These are phyloP conservation scores for Perccottus glenii DNA, from an alignment of 2,113 vertebrate genomes.

Conservation along the genomic window DNA sequence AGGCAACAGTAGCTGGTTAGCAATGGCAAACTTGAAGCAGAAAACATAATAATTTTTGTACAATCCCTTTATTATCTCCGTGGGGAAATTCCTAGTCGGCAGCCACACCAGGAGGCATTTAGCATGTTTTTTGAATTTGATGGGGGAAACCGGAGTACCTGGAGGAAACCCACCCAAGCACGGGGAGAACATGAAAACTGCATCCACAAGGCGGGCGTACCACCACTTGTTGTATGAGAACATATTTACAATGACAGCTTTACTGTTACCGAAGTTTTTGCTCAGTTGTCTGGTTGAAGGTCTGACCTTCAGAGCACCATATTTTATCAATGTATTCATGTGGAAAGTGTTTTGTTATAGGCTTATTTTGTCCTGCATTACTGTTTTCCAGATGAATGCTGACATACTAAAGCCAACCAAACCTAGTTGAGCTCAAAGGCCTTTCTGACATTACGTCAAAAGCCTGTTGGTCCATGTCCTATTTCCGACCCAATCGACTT, in stretches of 20 bases:
- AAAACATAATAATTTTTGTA: conserved; percentile 27
- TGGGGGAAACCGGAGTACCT: too few species aligned
- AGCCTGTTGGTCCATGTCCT: conserved; percentile 49
- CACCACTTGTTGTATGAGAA: conserved; percentile 33
- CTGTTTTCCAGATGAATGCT: conserved; percentile 8
- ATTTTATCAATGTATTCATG: not conserved
- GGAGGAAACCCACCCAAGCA: too few species aligned
- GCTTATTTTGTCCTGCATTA: not conserved
- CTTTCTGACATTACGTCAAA: conserved; percentile 51
- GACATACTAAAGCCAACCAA: conserved; percentile 1
- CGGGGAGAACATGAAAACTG: too few species aligned
- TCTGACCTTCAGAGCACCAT: not conserved
- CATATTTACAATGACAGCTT: conserved; percentile 47
- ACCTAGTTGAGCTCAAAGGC: conserved; percentile 17
- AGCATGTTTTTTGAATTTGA: too few species aligned
- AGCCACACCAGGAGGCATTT: too few species aligned
- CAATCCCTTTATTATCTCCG: too few species aligned
- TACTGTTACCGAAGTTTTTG: conserved; percentile 1
- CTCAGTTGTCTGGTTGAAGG: not conserved
- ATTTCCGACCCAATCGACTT: conserved; percentile 56
- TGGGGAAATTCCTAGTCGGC: too few species aligned
- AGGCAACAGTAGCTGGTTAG: conserved; percentile 57
- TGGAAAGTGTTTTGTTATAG: not conserved
- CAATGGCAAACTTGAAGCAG: conserved; percentile 37
- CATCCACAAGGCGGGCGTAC: too few species aligned